Evolutionary conservation across 1,140 invertebrate genomes (phyloP), one percentile per base, ranked within the genome.

Genomic region (Bombus pyrosoma): DNA sequence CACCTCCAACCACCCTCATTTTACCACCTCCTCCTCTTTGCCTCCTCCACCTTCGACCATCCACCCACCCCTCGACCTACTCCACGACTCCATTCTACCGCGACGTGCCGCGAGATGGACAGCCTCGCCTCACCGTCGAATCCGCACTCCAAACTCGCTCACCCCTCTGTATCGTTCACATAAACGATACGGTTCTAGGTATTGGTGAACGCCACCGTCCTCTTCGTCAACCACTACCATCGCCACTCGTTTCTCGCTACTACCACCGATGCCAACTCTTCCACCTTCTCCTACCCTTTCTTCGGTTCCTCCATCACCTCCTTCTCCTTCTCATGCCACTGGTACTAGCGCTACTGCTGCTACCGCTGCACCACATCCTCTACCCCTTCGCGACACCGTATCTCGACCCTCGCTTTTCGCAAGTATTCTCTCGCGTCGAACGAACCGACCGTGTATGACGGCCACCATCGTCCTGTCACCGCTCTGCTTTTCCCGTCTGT

Each of bases 51-150:
- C 87, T 89, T 90, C 88, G 87, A 86, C 87, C 88, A 82, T 82
- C 86, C 88, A 86, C 75, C 87, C 89, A 88, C 86, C 85, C 89
- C 88, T 85, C 87, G 86, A 86, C 87, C 87, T 86, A 83, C 90
- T 91, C 89, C 89, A 89, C 91, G 88, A 93, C 92, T 93, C 92
- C 87, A 93, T 93, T 93, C 92, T 93, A 92, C 92, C 91, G 91
- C 89, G 92, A 93, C 91, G 92, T 93, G 89, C 91, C 85, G 91
- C 91, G 92, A 93, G 92, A 93, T 93, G 92, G 92, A 93, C 92
- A 93, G 92, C 89, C 89, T 90, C 89, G 91, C 88, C 86, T 88
- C 88, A 85, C 84, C 91, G 89, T 88, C 89, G 87, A 91, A 87
- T 89, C 91, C 89, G 84, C 80, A 88, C 86, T 91, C 84, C 77